Conservation (phyloP, 2,113 vertebrate genomes). For the Odocoileus virginianus region DNA sequence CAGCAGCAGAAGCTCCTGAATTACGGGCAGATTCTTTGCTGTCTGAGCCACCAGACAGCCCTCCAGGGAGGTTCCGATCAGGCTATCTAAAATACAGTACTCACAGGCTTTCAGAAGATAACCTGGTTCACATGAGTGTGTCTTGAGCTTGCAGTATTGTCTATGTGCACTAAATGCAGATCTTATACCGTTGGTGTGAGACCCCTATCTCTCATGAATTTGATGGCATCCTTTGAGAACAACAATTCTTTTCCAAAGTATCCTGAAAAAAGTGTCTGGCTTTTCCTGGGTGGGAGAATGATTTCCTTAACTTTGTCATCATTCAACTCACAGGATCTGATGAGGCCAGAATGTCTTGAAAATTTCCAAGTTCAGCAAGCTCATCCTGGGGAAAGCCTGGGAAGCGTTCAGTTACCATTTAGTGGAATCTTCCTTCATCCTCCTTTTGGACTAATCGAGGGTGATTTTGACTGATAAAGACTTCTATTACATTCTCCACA, state of each 20-base stretch:
- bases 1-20: neutral
- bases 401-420: neutral
- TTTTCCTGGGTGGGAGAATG: neutral
- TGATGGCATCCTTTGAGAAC: neutral
- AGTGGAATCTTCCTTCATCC: neutral
- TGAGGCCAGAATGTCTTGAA: neutral
- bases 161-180: neutral
- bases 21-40: neutral
- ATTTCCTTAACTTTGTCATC: neutral
- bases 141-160: neutral
- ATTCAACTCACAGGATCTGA: neutral
- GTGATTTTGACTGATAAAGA: neutral
- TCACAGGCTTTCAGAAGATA: neutral
- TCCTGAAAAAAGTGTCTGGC: neutral
- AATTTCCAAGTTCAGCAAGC: neutral
- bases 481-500: neutral
- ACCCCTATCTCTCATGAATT: neutral
- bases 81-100: neutral
- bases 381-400: neutral
- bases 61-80: neutral
- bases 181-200: neutral
- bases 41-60: neutral
- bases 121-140: neutral
- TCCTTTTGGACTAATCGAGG: neutral
- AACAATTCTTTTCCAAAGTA: neutral